phyloP scores from a whole-genome alignment of 2,113 vertebrate species.

The Coptodon bakossiorum region DNA sequence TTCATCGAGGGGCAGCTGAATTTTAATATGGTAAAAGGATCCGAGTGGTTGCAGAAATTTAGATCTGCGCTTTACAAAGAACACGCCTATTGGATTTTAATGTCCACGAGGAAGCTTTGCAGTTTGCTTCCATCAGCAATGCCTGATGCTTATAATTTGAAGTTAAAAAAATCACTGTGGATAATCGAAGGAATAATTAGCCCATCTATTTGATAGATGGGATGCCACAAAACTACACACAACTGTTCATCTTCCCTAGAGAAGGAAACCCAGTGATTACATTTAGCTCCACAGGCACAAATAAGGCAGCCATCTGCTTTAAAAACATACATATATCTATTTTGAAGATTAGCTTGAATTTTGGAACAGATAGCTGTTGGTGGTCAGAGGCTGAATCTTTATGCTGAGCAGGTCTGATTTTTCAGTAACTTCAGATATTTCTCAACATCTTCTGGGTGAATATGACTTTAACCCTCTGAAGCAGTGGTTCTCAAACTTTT shows the following conservation, averaged over 20 bases:
- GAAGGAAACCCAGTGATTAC: background rate
- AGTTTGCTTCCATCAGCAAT: background rate
- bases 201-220: background rate
- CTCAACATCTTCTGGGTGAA: background rate
- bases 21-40: background rate
- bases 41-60: background rate
- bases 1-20: background rate
- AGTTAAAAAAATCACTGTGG: background rate
- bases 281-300: background rate
- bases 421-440: background rate
- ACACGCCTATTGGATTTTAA: background rate
- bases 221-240: background rate
- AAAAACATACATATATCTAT: background rate
- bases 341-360: background rate
- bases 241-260: background rate
- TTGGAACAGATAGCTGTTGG: background rate
- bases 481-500: background rate
- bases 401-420: background rate
- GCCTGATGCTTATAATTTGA: background rate
- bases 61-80: background rate
- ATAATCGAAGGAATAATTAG: background rate
- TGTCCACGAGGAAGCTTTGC: background rate
- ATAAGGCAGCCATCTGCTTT: background rate
- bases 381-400: background rate
- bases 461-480: background rate